Conservation (phyloP, 2,797 vertebrate species). For the Balearica regulorum region DNA sequence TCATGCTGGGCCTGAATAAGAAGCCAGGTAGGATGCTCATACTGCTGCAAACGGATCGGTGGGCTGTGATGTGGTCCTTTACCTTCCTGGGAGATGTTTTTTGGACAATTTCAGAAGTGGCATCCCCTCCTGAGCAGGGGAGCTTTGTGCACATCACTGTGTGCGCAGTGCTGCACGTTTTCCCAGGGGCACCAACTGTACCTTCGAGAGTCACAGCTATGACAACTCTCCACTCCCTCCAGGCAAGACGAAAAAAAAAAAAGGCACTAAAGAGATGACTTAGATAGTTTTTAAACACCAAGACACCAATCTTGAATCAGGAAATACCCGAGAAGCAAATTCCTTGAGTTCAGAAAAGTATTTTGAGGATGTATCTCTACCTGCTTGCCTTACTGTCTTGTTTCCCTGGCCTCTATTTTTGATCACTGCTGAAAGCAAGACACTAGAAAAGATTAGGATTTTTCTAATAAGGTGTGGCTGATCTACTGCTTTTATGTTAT, state of each 20-base stretch:
- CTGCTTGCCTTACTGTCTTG: not conserved
- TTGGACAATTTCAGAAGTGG: not conserved
- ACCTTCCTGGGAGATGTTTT: accelerated
- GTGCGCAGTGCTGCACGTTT: accelerated
- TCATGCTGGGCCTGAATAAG: not conserved
- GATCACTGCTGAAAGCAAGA: not conserved
- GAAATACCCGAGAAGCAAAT: not conserved
- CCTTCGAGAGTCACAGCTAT: not conserved
- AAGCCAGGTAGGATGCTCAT: not conserved
- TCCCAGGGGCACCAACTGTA: not conserved
- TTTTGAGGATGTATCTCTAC: not conserved
- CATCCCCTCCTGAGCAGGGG: not conserved
- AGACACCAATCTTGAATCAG: not conserved
- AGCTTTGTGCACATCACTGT: no score
- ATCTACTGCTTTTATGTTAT: not conserved
- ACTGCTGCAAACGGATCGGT: not conserved
- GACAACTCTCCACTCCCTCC: not conserved
- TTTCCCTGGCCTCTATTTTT: not conserved
- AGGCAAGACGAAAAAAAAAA: not conserved
- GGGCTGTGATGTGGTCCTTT: not conserved
- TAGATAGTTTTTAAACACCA: not conserved
- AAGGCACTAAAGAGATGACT: not conserved
- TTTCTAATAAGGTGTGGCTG: not conserved
- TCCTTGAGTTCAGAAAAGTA: no score
- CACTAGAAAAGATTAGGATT: not conserved